phyloP scores from a whole-genome alignment of 2,113 vertebrate genomes.

The Gracilinanus agilis region DNA sequence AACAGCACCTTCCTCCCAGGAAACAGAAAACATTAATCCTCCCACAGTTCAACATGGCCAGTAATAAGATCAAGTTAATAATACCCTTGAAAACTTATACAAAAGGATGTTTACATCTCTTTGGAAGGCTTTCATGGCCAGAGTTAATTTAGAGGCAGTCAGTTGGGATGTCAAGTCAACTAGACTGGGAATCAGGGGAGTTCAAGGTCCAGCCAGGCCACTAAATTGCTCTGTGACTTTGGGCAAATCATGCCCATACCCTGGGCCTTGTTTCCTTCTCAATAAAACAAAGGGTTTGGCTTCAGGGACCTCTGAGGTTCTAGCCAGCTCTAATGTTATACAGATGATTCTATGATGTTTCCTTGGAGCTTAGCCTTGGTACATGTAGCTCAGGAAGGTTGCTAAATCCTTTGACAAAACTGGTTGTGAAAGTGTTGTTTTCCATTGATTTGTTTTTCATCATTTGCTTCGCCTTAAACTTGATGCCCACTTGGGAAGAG shows the following conservation, averaged over 20 bases:
- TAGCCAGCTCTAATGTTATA: not conserved
- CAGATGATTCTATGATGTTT: not conserved
- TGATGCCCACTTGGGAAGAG: not conserved
- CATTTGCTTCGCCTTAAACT: not conserved
- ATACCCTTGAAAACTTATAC: not conserved
- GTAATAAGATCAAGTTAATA: slow-evolving; percentile 1
- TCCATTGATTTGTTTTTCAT: not conserved
- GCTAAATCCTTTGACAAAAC: not conserved
- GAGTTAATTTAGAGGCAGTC: not conserved
- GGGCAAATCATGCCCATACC: not conserved
- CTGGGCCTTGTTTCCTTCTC: not conserved
- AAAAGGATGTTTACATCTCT: not conserved
- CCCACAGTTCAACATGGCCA: not conserved
- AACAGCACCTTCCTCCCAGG: not conserved
- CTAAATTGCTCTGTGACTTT: not conserved
- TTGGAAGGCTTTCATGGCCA: not conserved
- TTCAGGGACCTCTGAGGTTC: not conserved
- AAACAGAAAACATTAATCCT: not conserved
- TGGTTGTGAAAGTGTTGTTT: not conserved
- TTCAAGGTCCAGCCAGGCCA: not conserved
- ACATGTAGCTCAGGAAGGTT: not conserved
- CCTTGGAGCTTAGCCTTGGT: not conserved
- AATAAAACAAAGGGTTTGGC: not conserved
- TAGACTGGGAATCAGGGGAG: not conserved
- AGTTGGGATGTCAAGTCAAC: not conserved